Conservation (phyloP, 1,140 invertebrate genomes). For the Halotydeus destructor region DNA sequence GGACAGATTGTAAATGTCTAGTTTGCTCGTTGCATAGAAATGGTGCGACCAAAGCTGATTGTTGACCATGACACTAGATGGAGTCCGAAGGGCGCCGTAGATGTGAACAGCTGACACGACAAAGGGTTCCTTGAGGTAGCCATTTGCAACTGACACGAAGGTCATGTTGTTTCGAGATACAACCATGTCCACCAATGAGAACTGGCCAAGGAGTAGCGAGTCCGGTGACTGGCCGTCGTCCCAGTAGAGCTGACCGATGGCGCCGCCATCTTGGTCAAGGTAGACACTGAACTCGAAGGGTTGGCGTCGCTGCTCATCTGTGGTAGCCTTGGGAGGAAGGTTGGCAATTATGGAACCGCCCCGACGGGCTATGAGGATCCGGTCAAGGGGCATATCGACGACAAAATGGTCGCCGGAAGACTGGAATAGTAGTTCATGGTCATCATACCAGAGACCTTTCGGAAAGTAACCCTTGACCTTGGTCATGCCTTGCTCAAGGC, state of each 20-base stretch:
- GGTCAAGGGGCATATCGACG: slow-evolving; percentile 35
- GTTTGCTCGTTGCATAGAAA: too few relatives aligned
- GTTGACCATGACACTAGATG: too few relatives aligned
- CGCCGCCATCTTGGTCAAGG: slow-evolving; percentile 30
- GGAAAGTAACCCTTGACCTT: slow-evolving; percentile 42
- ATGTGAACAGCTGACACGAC: too few relatives aligned
- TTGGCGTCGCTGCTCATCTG: slow-evolving; percentile 34
- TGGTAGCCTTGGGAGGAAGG: slow-evolving; percentile 39
- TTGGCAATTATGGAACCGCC: slow-evolving; percentile 48
- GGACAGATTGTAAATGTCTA: too few relatives aligned
- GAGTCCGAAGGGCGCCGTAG: too few relatives aligned
- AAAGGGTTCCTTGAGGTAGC: too few relatives aligned
- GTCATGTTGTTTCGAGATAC: too few relatives aligned
- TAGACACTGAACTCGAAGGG: slow-evolving; percentile 37
- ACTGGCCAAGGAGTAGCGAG: too few relatives aligned
- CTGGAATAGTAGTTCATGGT: slow-evolving; percentile 26
- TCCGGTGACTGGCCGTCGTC: too few relatives aligned
- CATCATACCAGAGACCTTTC: slow-evolving; percentile 45
- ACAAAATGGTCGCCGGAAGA: slow-evolving; percentile 28
- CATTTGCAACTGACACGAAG: too few relatives aligned
- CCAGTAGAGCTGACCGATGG: slow-evolving; percentile 45
- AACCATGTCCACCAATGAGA: too few relatives aligned
- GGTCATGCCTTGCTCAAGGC: slow-evolving; percentile 24
- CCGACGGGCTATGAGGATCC: slow-evolving; percentile 42
- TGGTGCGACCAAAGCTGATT: too few relatives aligned